Evolutionary conservation across 2,888 invertebrate species (phyloP).

Genomic region (Matsumyia berberina): DNA sequence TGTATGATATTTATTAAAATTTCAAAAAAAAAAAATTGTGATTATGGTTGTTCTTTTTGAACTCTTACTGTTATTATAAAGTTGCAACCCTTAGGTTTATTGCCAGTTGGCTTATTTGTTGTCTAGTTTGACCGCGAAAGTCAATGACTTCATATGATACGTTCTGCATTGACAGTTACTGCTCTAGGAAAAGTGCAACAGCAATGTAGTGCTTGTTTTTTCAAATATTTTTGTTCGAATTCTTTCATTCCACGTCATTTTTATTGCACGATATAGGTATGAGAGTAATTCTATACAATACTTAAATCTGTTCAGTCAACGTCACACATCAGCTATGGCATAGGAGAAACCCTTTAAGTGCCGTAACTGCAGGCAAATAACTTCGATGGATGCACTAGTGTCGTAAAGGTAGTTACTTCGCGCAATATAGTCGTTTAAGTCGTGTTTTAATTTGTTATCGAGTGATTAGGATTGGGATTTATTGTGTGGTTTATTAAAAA

Average conservation of each 20-base stretch:
- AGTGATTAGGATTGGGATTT: slow-evolving; percentile 12
- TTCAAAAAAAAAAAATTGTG: not conserved
- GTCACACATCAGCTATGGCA: slow-evolving; percentile 12
- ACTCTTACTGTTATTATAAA: not conserved
- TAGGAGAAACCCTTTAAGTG: slow-evolving; percentile 60
- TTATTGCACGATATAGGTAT: not conserved
- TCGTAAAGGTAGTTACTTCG: slow-evolving; percentile 49
- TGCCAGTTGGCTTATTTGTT: slow-evolving; percentile 12
- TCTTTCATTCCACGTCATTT: slow-evolving; percentile 40
- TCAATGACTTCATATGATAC: slow-evolving; percentile 63
- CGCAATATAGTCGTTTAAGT: slow-evolving; percentile 25
- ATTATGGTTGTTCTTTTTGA: slow-evolving; percentile 11
- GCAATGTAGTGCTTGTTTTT: slow-evolving; percentile 7
- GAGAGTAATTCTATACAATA: slow-evolving; percentile 59
- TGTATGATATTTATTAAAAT: slow-evolving; percentile 51
- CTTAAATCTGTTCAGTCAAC: slow-evolving; percentile 51
- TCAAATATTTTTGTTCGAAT: slow-evolving; percentile 62
- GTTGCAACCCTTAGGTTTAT: slow-evolving; percentile 34
- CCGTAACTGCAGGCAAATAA: slow-evolving; percentile 33
- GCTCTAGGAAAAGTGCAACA: slow-evolving; percentile 1
- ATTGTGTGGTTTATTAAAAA: slow-evolving; percentile 19
- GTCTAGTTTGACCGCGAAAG: slow-evolving; percentile 51
- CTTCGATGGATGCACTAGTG: slow-evolving; percentile 40
- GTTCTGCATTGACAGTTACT: not conserved
- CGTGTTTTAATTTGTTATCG: not conserved